Evolutionary conservation across 2,888 invertebrate genomes (phyloP), one percentile per base, ranked within the genome.

Genomic region (Drosophila imparisetae): DNA sequence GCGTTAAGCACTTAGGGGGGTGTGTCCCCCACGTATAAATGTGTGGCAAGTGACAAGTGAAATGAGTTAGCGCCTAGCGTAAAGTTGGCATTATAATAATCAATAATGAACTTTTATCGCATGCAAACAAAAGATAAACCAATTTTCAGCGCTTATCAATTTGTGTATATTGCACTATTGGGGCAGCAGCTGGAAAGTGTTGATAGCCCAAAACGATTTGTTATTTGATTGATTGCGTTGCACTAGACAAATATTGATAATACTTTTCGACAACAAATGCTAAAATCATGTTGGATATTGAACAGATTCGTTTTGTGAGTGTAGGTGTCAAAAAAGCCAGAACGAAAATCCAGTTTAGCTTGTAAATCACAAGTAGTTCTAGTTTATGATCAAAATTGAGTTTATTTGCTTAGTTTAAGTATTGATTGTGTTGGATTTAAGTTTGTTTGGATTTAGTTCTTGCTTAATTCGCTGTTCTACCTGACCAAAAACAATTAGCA

Each of bases 51-150:
- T 52, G 68, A 34, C 66, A 50, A 64, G 59, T 58, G 67, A 27
- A 62, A 45, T 34, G 18, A 65, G 36, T 36, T 53, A 55, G n/a
- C 21, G 13, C n/a, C 32, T 11, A 49, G 45, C 55, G 15, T n/a
- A 30, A 50, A 29, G 6, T 50, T 49, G 49, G 15, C 34, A 15
- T 42, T n/a, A 27, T 8, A 32, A 80, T 81, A 84, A 84, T 84
- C 81, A 81, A 81, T 81, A 81, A 54, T 54, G 11, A 40, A 63
- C 66, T 66, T 62, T 83, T 83, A 83, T 86, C 81, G 66, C 55
- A 77, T 75, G 86, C 83, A 88, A 83, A 88, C 79, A 84, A 48
- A 49, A 65, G 66, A 72, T 59, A 70, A 74, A 48, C 52, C 67
- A 52, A 66, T 68, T 80, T 78, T 45, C 52, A 30, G n/a, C 24